Evolutionary conservation across 1,140 invertebrate genomes (phyloP), one percentile per base, ranked within the genome.

Genomic region (Doryteuthis pealeii): DNA sequence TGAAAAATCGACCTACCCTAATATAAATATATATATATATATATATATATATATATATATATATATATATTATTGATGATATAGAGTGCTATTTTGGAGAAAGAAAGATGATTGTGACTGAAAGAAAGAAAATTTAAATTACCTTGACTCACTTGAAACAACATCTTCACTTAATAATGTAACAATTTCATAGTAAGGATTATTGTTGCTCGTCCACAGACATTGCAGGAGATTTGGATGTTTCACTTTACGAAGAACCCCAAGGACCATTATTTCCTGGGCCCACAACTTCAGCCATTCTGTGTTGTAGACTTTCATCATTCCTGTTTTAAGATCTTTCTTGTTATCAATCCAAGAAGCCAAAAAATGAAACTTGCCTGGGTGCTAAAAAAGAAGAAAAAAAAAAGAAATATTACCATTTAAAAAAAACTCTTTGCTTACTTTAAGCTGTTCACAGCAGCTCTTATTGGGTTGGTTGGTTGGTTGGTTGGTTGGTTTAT

Each of bases 161-260:
- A 84, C 83, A 69, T 85, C 81, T 26, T 83, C 83, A 40, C 82
- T 84, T 33, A 85, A 81, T n/a, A 84, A 75, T 0, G 83, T 84
- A 83, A 85, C 84, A 1, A 83, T 83, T 74, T 85, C 84, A 72
- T 82, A 84, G 77, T 84, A 85, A 30, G 84, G 84, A 72, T 85
- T 85, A 22, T 78, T 79, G 73, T 81, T 84, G 75, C 79, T 82
- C 12, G 84, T 85, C 84, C 84, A 85, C 66, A 85, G 79, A 78
- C 84, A 85, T 74, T 85, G 83, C 49, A 85, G 78, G 14, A 85
- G 76, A 68, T 82, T 85, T 30, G 84, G 79, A 67, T 81, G 83
- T 15, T 82, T 81, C 6, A 74, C 75, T 73, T 82, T 82, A 54
- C 84, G 77, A 74, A 85, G 72, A 81, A 85, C 81, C 1, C 84